Base-by-base conservation (phyloP, 2,888 invertebrate species). In the Deilephila porcellus region DNA sequence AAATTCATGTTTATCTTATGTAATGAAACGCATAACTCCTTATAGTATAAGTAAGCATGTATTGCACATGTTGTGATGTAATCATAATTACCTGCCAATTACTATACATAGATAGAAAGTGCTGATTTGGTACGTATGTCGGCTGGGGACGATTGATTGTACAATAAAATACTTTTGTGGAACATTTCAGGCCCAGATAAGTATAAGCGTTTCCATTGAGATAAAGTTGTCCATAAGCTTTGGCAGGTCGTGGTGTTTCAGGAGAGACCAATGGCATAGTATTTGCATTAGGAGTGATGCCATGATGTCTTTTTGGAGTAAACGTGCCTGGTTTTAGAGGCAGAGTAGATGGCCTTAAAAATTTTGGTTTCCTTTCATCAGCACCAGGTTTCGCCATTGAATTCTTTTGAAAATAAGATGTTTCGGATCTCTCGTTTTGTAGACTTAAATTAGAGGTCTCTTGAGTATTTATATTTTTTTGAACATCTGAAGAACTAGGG, bases 31-130 rank as follows among this genome's bases (percentile, higher is more conserved):
- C 76, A 76, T 75, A 32, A 32, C 64, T 71, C n/a, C 62, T 75
- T 32, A 59, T 25, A 56, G 56, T n/a, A 56, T 25, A 45, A 20
- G 20, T 64, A 4, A n/a, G 11, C 45, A 45, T 71, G 59, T 72
- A 67, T 74, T 70, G 72, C 53, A 56, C 59, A 59, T 20, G 53
- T 71, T 37, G 71, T 56, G 67, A 70, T 45, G 29, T 63, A 71
- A 76, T 74, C 75, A 82, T 81, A 85, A 82, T 95, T 87, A 97
- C 97, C 94, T 97, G 97, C 98, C 99, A 99, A 88, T 99, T 98
- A 73, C 98, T 98, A 89, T 99, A 99, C 99, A 99, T 99, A 62
- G 99, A 99, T 73, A 99, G 93, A 82, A 97, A 98, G 85, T 98
- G 97, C 89, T 97, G 97, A 82, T 98, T 98, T 0, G 97, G 97